Base-by-base conservation (phyloP, 2,888 invertebrate species). In the Hydropsyche betteni region DNA sequence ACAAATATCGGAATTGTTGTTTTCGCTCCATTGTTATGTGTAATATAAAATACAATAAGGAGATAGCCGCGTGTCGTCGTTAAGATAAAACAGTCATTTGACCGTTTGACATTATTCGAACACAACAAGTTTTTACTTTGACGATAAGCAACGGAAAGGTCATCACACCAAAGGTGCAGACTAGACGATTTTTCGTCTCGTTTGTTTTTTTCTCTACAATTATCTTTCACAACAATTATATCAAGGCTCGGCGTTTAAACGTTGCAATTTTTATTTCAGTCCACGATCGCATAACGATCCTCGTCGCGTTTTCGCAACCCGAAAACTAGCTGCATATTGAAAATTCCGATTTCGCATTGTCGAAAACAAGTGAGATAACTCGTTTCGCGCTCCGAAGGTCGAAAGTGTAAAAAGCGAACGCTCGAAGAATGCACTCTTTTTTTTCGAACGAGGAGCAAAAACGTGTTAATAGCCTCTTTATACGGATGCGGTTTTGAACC, bases 61-160 rank as follows among this genome's bases (percentile, higher is more conserved):
- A 44, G 44, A 44, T 44, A 44, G 44, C 44, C 44, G 58, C 16
- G 58, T 58, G 58, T 58, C 58, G 16, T 58, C 24, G 58, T 24
- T 58, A 58, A 58, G 14, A 24, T 44, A 44, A 44, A 10, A 44
- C 1, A 44, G 44, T 44, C 44, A 44, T 16, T 58, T 24, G 58
- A 58, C 58, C 58, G 58, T 16, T 58, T 58, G 58, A 58, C 58
- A 58, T 58, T 58, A 58, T 58, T 58, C 16, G 58, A 58, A 58
- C 58, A 58, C 24, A 58, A 58, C 58, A 58, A 58, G 58, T 58
- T 58, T 58, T 58, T 58, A 24, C 58, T 58, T 58, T 24, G 44
- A 10, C 24, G 58, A 58, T 58, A 58, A 58, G 58, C 24, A 8
- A 58, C n/a, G 24, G 8, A 58, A 58, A 58, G 58, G 58, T 58